Percentiles rank a stretch among this genome's conserved stretches.
Conservation (phyloP, 2,888 invertebrate species). For the Trissonchulus latispiculum region DNA sequence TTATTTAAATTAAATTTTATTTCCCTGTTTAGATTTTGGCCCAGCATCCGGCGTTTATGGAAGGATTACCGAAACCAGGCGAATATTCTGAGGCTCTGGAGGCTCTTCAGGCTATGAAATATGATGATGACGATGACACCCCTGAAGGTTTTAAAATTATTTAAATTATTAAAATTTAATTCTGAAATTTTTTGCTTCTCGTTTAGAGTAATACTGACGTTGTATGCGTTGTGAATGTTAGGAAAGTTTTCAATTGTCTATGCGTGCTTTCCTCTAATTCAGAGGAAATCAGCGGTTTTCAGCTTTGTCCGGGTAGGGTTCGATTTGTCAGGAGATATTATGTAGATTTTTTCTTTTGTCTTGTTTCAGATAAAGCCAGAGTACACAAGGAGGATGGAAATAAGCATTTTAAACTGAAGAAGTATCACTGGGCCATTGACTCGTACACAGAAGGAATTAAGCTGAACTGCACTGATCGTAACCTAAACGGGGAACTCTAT, state of each 20-base stretch:
- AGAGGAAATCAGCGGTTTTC: no score
- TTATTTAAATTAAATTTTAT: no score
- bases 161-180: neutral
- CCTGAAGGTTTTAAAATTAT: neutral
- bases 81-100: neutral
- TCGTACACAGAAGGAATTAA: constrained; percentile 78
- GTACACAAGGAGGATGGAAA: constrained; percentile 93
- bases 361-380: constrained; percentile 61
- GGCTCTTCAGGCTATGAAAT: constrained; percentile 17
- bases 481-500: constrained; percentile 68
- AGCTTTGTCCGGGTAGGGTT: no score
- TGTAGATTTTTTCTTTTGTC: neutral
- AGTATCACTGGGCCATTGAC: constrained; percentile 72
- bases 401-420: constrained; percentile 82
- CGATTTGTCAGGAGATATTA: no score
- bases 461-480: constrained; percentile 59
- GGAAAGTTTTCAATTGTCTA: no score
- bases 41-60: constrained; percentile 14
- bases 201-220: no score
- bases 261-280: no score
- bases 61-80: neutral
- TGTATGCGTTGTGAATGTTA: no score
- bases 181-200: no score
- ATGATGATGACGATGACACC: constrained; percentile 18
- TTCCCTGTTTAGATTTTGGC: no score